phyloP scores from a whole-genome alignment of 2,888 invertebrate species.

The Apamea crenata region DNA sequence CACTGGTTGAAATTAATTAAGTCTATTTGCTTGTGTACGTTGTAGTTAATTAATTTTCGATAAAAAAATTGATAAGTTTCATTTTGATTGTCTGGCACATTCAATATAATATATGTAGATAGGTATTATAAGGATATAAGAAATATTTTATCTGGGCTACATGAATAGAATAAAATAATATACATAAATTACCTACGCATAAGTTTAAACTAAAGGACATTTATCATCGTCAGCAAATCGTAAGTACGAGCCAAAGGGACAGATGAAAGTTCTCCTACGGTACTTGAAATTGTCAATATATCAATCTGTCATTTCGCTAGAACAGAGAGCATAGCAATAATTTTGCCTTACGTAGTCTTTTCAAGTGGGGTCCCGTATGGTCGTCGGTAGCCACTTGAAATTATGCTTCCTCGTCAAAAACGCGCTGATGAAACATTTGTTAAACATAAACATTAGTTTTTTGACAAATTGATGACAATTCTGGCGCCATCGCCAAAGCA shows the following conservation, averaged over 20 bases:
- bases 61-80: slow-evolving; percentile 5
- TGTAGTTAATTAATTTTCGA: slow-evolving; percentile 40
- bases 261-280: slow-evolving; percentile 9
- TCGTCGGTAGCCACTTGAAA: slow-evolving; percentile 42
- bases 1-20: slow-evolving; percentile 52
- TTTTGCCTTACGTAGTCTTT: background rate
- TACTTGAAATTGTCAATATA: slow-evolving; percentile 34
- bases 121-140: background rate
- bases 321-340: slow-evolving; percentile 33
- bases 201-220: background rate
- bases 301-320: slow-evolving; percentile 38
- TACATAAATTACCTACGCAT: background rate
- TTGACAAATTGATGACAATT: slow-evolving; percentile 22
- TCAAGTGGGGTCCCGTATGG: slow-evolving; percentile 46
- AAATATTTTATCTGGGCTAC: background rate
- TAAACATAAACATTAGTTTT: slow-evolving; percentile 17
- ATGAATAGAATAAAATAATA: background rate
- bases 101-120: background rate
- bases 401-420: slow-evolving; percentile 21
- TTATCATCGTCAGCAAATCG: background rate
- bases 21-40: slow-evolving; percentile 41
- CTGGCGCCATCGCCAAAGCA: slow-evolving; percentile 30
- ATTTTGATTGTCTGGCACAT: slow-evolving; percentile 25
- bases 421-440: slow-evolving; percentile 13
- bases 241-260: background rate